phyloP scores from a whole-genome alignment of 2,888 invertebrate species.

The Lathronympha strigana region DNA sequence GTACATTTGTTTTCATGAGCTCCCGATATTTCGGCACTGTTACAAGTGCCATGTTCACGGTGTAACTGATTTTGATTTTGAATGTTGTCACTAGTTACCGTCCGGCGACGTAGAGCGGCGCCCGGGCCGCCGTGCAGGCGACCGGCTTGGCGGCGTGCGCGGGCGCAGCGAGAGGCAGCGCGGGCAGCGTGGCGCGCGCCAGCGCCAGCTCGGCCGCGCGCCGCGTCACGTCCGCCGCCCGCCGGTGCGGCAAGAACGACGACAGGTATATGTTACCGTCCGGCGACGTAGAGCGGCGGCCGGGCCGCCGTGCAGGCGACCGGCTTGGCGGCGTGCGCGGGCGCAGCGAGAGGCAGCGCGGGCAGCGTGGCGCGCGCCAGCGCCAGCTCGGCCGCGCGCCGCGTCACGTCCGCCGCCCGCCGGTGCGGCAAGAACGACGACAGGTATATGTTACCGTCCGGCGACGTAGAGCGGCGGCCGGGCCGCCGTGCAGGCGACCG shows the following conservation, averaged over 20 bases:
- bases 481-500: constrained; percentile 80
- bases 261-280: constrained; percentile 83
- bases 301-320: constrained; percentile 82
- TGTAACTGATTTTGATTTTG: no score
- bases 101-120: constrained; percentile 87
- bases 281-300: constrained; percentile 86
- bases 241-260: constrained; percentile 69
- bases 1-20: no score
- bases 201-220: constrained; percentile 85
- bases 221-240: constrained; percentile 85
- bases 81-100: no score
- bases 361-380: constrained; percentile 49
- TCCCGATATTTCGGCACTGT: no score
- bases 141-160: constrained; percentile 79
- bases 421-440: no score
- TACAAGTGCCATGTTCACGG: no score
- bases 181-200: constrained; percentile 68
- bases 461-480: constrained; percentile 87
- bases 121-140: constrained; percentile 82
- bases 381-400: constrained; percentile 66
- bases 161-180: constrained; percentile 58
- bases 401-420: constrained; percentile 85
- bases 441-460: constrained; percentile 85
- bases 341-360: no score
- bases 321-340: constrained; percentile 77